phyloP scores from a whole-genome alignment of 2,797 vertebrate genomes.

The Crenuchus spilurus region DNA sequence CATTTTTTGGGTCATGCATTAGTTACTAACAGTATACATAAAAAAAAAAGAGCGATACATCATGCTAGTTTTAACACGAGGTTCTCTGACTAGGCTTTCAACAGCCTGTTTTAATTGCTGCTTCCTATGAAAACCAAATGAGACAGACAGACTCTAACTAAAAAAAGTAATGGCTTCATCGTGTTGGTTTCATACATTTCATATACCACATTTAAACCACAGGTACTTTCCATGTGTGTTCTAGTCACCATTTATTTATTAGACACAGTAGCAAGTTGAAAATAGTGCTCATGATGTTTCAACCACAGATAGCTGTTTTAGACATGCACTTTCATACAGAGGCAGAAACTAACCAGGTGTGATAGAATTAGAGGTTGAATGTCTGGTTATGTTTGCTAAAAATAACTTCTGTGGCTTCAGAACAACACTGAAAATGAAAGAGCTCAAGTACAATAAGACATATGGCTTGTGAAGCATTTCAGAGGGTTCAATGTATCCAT shows the following conservation, averaged over 20 bases:
- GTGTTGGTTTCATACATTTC: constrained; percentile 1
- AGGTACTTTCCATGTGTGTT: constrained; percentile 13
- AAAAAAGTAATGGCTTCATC: constrained; percentile 3
- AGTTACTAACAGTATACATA: constrained; percentile 9
- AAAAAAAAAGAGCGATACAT: neutral
- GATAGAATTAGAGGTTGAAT: neutral
- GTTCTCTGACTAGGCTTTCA: constrained; percentile 8
- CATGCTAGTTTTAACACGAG: neutral
- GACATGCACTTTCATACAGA: neutral
- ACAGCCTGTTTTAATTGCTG: constrained; percentile 30
- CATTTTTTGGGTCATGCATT: no score
- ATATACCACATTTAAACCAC: constrained; percentile 11
- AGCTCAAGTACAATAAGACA: neutral
- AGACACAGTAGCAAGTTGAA: neutral
- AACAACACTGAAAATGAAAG: constrained; percentile 19
- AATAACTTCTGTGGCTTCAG: constrained; percentile 16
- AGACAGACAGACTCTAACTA: constrained; percentile 13
- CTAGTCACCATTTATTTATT: constrained; percentile 1
- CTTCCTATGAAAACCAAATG: constrained; percentile 22
- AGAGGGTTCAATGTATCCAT: neutral
- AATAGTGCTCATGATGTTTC: neutral
- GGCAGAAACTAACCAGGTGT: neutral
- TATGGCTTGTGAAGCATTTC: constrained; percentile 11
- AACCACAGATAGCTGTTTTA: constrained; percentile 18
- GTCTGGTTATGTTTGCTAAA: constrained; percentile 13